Conservation (phyloP, 2,888 invertebrate species). For the Zaprionus lineosus region DNA sequence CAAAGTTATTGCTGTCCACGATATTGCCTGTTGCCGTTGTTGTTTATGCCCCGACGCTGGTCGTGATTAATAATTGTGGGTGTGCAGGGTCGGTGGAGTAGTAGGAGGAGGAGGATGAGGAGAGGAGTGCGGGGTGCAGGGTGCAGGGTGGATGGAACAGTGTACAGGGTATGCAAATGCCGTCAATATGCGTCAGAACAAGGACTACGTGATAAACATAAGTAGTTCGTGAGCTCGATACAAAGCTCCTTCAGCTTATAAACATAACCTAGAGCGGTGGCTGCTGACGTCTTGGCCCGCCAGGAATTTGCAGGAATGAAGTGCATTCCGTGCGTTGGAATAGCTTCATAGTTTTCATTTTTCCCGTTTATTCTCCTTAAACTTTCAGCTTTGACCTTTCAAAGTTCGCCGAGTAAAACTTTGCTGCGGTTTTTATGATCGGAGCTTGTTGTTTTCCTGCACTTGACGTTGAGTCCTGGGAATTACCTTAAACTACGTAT, state of each 20-base stretch:
- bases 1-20: slow-evolving; percentile 9
- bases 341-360: not conserved
- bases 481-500: not conserved
- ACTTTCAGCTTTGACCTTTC: slow-evolving; percentile 5
- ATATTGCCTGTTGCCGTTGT: not conserved
- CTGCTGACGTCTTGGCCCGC: too few species aligned
- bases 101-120: too few species aligned
- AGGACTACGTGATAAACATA: slow-evolving; percentile 31
- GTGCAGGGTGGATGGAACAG: too few species aligned
- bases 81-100: too few species aligned
- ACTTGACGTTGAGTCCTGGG: not conserved
- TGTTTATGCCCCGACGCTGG: slow-evolving; percentile 5
- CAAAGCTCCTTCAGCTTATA: not conserved
- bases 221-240: slow-evolving; percentile 3
- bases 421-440: slow-evolving; percentile 4
- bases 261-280: slow-evolving; percentile 15
- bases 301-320: too few species aligned
- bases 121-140: too few species aligned
- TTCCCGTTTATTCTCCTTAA: not conserved
- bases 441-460: not conserved
- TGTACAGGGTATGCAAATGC: slow-evolving; percentile 36
- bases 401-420: not conserved
- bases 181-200: slow-evolving; percentile 15
- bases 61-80: slow-evolving; percentile 42
- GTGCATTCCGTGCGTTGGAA: too few species aligned